Conservation (phyloP, 2,113 vertebrate genomes). For the Microcebus tavaratra region DNA sequence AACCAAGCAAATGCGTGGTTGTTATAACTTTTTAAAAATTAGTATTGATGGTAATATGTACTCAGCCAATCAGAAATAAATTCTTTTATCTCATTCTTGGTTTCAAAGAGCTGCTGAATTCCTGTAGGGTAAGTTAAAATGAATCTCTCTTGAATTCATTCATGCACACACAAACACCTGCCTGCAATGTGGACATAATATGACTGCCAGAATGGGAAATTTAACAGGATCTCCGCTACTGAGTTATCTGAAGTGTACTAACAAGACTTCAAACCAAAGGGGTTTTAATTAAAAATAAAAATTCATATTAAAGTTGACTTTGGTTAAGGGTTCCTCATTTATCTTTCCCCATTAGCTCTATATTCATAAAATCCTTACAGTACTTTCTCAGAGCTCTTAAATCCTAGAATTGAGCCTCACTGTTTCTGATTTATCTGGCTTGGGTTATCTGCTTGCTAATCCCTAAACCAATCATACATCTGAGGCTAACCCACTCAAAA, state of each 20-base stretch:
- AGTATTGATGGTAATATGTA: not conserved
- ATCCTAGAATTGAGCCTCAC: not conserved
- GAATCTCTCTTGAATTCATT: not conserved
- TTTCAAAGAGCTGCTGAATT: not conserved
- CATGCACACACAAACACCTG: not conserved
- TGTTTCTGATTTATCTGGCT: not conserved
- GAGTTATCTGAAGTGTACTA: not conserved
- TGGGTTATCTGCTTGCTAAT: not conserved
- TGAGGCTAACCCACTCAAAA: not conserved
- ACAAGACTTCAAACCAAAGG: not conserved
- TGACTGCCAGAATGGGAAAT: not conserved
- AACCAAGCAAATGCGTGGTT: not conserved
- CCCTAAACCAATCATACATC: not conserved
- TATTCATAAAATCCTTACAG: not conserved
- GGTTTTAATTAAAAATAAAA: conserved; percentile 34
- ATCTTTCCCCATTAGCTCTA: not conserved
- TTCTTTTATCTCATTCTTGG: not conserved
- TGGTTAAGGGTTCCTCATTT: not conserved
- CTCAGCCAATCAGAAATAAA: not conserved
- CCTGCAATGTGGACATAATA: not conserved
- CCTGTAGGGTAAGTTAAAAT: not conserved
- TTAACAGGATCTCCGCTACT: not conserved
- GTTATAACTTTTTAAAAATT: not conserved
- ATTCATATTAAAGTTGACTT: conserved; percentile 3
- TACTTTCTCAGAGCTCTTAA: not conserved